Conservation (phyloP, 2,888 invertebrate genomes). For the Acrobasis consociella region DNA sequence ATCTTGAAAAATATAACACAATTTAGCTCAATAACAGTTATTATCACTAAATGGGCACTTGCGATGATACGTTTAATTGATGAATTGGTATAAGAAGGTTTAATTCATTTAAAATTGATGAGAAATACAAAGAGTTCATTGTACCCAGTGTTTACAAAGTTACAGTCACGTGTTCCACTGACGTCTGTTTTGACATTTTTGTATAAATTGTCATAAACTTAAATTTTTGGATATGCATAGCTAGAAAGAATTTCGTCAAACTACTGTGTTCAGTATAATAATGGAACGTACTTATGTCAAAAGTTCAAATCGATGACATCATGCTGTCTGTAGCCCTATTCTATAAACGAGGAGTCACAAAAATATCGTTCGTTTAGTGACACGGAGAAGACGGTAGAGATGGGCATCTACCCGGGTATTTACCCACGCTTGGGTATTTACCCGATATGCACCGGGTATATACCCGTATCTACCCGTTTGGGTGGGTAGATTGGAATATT, state of each 20-base stretch:
- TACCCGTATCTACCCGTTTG: no score
- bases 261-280: neutral
- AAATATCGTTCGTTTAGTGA: no score
- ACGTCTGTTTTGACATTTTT: neutral
- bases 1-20: conserved; percentile 30
- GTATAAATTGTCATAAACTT: no score
- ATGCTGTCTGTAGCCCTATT: neutral
- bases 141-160: conserved; percentile 69
- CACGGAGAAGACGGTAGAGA: no score
- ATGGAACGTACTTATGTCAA: conserved; percentile 16
- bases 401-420: no score
- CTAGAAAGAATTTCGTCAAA: neutral
- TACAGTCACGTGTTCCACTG: conserved; percentile 26
- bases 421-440: no score
- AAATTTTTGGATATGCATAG: neutral
- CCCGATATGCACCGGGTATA: no score
- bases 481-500: no score
- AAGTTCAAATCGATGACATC: conserved; percentile 35
- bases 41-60: conserved; percentile 33
- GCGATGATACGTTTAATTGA: conserved; percentile 53
- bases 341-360: neutral
- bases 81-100: conserved; percentile 39
- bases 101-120: conserved; percentile 43
- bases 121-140: conserved; percentile 60
- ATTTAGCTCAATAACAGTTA: conserved; percentile 23